Percentiles rank a stretch among this genome's conserved stretches.
Conservation (phyloP, 1,140 invertebrate species). For the Diuraphis noxia region DNA sequence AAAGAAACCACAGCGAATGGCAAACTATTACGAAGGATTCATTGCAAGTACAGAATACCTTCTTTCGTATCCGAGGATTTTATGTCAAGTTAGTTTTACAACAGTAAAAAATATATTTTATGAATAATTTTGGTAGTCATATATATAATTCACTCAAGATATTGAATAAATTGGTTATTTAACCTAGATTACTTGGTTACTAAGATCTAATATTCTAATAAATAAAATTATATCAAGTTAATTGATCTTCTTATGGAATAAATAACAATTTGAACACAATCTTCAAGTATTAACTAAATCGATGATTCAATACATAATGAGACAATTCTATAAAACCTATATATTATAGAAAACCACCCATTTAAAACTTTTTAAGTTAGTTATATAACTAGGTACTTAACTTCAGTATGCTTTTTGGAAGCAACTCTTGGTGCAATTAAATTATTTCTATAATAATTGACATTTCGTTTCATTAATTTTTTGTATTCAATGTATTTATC, state of each 20-base stretch:
- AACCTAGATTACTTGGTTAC: neutral
- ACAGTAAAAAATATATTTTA: neutral
- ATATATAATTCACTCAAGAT: neutral
- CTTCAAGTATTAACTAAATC: neutral
- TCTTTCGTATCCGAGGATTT: conserved; percentile 45
- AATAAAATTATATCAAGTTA: neutral
- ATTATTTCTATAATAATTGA: too few relatives aligned
- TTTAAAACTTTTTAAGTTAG: too few relatives aligned
- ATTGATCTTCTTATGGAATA: too few relatives aligned
- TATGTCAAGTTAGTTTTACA: conserved; percentile 15
- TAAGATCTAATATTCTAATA: neutral
- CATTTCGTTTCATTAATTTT: neutral
- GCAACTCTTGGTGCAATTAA: too few relatives aligned
- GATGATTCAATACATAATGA: neutral
- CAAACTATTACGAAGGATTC: conserved; percentile 59
- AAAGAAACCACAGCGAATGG: conserved; percentile 56
- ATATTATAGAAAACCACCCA: too few relatives aligned
- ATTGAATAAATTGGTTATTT: neutral
- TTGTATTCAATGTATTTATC: neutral
- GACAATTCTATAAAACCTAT: neutral
- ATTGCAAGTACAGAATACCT: conserved; percentile 63
- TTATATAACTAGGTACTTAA: too few relatives aligned
- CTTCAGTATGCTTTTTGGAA: too few relatives aligned
- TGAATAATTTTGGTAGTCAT: neutral
- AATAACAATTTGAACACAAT: neutral